phyloP scores from a whole-genome alignment of 2,888 invertebrate genomes.

The Ditula angustiorana region DNA sequence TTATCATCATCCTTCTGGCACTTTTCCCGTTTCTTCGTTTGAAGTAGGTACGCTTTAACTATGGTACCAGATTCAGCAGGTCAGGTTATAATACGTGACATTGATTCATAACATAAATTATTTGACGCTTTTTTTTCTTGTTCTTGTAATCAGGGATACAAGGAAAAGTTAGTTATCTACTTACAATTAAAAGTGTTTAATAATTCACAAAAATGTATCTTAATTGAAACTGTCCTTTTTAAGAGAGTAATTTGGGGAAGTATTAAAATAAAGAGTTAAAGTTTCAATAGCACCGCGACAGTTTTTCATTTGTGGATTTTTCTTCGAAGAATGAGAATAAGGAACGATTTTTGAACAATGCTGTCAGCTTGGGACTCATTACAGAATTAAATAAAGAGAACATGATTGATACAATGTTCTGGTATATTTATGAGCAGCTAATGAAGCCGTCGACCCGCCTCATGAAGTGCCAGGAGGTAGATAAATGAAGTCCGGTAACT shows the following conservation, averaged over 20 bases:
- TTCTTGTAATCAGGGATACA: too few relatives aligned
- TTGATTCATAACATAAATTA: too few relatives aligned
- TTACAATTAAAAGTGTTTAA: not conserved
- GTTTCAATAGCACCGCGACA: slow-evolving; percentile 19
- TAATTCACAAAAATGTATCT: not conserved
- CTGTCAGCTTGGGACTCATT: slow-evolving; percentile 17
- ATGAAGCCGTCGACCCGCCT: not conserved
- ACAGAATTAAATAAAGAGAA: slow-evolving; percentile 14
- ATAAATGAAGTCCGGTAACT: slow-evolving; percentile 21
- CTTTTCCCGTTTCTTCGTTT: too few relatives aligned
- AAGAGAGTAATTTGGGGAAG: not conserved
- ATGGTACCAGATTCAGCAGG: too few relatives aligned
- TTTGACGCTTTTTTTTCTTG: too few relatives aligned
- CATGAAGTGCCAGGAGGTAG: not conserved
- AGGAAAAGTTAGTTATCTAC: slow-evolving; percentile 40
- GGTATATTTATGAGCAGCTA: slow-evolving; percentile 21
- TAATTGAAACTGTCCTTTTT: not conserved
- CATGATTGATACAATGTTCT: slow-evolving; percentile 8
- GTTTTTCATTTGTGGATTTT: slow-evolving; percentile 9
- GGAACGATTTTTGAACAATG: slow-evolving; percentile 19
- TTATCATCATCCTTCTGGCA: too few relatives aligned
- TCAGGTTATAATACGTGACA: too few relatives aligned
- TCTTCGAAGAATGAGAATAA: slow-evolving; percentile 19
- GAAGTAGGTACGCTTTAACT: too few relatives aligned
- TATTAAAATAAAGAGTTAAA: slow-evolving; percentile 17